A percentile compares a stretch with the other conserved stretches of the same genome.
Conservation (phyloP, 2,888 invertebrate genomes). For the Scotopteryx bipunctaria region DNA sequence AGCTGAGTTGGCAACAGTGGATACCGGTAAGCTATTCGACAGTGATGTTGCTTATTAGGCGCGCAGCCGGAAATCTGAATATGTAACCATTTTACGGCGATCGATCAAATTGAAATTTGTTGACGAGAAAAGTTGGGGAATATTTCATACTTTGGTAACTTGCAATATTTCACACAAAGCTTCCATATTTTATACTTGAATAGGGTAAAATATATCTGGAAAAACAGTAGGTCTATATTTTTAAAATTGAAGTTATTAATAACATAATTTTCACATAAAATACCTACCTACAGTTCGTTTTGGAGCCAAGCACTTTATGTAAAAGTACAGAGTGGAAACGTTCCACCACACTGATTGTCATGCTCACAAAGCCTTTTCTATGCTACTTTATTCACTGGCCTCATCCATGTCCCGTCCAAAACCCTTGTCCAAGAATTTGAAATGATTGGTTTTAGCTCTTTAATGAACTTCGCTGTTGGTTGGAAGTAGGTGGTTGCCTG, state of each 20-base stretch:
- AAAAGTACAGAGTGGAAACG: no score
- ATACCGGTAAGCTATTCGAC: slow-evolving; percentile 12
- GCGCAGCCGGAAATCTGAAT: slow-evolving; percentile 26
- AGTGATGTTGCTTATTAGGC: slow-evolving; percentile 27
- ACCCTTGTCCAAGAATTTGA: background rate
- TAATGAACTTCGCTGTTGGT: background rate
- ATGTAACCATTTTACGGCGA: slow-evolving; percentile 25
- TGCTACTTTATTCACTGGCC: no score
- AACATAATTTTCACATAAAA: no score
- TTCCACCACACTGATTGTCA: no score
- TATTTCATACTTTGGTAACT: slow-evolving; percentile 8
- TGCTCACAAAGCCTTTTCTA: no score
- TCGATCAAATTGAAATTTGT: slow-evolving; percentile 23
- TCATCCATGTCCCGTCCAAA: no score
- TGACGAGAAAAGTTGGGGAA: slow-evolving; percentile 22
- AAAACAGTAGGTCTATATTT: no score
- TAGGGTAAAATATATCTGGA: no score
- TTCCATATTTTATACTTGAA: background rate
- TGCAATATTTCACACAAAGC: background rate
- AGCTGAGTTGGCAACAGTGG: slow-evolving; percentile 15
- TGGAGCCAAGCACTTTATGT: no score
- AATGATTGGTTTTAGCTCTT: background rate
- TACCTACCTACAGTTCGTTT: no score
- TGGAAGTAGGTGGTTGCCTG: slow-evolving; percentile 5
- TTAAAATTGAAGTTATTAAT: no score